These are phyloP conservation scores for Drosophila flavopinicola DNA, from an alignment of 2,888 invertebrate genomes.

Conservation along the genomic window DNA sequence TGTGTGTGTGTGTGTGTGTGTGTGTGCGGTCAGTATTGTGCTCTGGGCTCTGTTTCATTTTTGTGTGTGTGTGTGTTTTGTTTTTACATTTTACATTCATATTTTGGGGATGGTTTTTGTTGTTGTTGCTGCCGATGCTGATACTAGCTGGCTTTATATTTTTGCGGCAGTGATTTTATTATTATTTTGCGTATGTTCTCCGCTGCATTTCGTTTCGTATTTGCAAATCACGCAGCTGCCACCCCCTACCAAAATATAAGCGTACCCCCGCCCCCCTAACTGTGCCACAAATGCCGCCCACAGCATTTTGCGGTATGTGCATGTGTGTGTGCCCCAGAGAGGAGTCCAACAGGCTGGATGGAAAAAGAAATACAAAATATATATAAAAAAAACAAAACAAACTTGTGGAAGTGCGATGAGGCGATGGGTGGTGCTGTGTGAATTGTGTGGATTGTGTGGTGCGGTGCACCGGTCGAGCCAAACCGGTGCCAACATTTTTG, in stretches of 20 bases:
- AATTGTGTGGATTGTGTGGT: slow-evolving; percentile 32
- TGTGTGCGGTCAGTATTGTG: slow-evolving; percentile 49
- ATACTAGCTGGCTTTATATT: slow-evolving; percentile 55
- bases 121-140: slow-evolving; percentile 16
- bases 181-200: slow-evolving; percentile 59
- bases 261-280: slow-evolving; percentile 5
- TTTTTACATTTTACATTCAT: slow-evolving; percentile 20
- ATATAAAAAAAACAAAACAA: slow-evolving; percentile 4
- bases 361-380: slow-evolving; percentile 2
- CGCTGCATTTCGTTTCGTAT: slow-evolving; percentile 44
- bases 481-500: slow-evolving; percentile 71
- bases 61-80: slow-evolving; percentile 3
- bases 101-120: slow-evolving; percentile 39
- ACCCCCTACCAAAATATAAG: slow-evolving; percentile 3
- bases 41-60: slow-evolving; percentile 17
- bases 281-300: slow-evolving; percentile 56
- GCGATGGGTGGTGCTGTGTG: slow-evolving; percentile 20
- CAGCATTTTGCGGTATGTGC: slow-evolving; percentile 69
- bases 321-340: slow-evolving; percentile 55
- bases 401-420: neutral
- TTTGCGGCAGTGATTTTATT: slow-evolving; percentile 68
- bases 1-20: slow-evolving; percentile 25
- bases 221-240: slow-evolving; percentile 51
- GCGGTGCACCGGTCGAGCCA: slow-evolving; percentile 32
- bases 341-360: slow-evolving; percentile 32